Evolutionary conservation across 2,888 invertebrate genomes (phyloP).

Genomic region (Baccha elongata): DNA sequence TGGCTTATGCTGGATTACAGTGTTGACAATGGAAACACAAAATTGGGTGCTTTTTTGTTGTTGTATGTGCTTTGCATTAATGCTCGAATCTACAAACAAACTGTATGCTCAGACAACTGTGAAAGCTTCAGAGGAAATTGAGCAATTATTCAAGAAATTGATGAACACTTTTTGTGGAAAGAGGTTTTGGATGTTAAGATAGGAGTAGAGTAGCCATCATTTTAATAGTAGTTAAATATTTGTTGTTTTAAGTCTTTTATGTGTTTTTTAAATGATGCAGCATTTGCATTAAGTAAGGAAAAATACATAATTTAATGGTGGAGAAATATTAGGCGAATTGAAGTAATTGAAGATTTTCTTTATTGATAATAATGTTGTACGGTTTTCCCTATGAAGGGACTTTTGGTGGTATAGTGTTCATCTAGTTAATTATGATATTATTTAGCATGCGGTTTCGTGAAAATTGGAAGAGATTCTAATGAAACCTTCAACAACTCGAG

Average conservation of each 20-base stretch:
- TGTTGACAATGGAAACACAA: conserved; percentile 20
- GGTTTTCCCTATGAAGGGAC: too few relatives aligned
- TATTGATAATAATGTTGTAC: too few relatives aligned
- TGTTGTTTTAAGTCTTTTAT: background rate
- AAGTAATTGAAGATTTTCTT: too few relatives aligned
- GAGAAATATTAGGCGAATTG: too few relatives aligned
- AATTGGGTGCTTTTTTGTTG: background rate
- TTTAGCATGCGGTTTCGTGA: too few relatives aligned
- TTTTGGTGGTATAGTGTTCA: too few relatives aligned
- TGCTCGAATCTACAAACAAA: background rate
- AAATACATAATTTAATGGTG: too few relatives aligned
- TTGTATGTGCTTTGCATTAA: background rate
- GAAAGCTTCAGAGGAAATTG: conserved; percentile 18
- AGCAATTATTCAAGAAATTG: conserved; percentile 35
- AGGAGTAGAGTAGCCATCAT: background rate
- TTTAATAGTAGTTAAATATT: background rate
- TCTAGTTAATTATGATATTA: too few relatives aligned
- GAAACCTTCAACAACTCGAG: too few relatives aligned
- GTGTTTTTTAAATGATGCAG: too few relatives aligned
- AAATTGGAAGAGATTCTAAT: too few relatives aligned
- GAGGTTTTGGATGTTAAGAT: background rate
- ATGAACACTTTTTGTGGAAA: conserved; percentile 3
- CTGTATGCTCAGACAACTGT: background rate
- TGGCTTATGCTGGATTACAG: conserved; percentile 31
- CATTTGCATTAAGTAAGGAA: too few relatives aligned